Evolutionary conservation across 2,888 invertebrate species (phyloP).

Genomic region (Crepidodera aurea): DNA sequence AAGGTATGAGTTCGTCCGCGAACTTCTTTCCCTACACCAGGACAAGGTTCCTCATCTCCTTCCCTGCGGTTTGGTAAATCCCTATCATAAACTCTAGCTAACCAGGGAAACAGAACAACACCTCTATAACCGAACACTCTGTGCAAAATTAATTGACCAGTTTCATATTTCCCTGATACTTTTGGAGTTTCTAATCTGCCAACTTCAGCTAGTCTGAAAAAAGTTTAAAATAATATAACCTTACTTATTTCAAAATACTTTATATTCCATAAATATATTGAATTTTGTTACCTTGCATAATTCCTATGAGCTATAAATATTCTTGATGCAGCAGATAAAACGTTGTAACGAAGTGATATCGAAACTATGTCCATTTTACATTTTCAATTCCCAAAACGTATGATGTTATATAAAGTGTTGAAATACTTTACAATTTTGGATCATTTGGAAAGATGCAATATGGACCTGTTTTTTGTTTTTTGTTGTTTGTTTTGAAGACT

Average conservation of each 20-base stretch:
- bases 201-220: slow-evolving; percentile 88
- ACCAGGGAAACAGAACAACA: slow-evolving; percentile 96
- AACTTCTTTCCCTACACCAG: slow-evolving; percentile 80
- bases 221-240: too few relatives aligned
- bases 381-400: slow-evolving; percentile 45
- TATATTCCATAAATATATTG: neutral
- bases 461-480: slow-evolving; percentile 4
- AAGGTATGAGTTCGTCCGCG: slow-evolving; percentile 93
- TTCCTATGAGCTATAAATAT: slow-evolving; percentile 43
- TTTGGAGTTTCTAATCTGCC: slow-evolving; percentile 90
- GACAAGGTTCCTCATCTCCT: slow-evolving; percentile 54
- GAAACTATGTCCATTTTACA: slow-evolving; percentile 55
- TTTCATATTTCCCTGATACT: slow-evolving; percentile 89
- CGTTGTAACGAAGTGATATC: slow-evolving; percentile 43
- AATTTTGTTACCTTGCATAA: slow-evolving; percentile 48
- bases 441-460: slow-evolving; percentile 15
- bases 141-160: slow-evolving; percentile 95
- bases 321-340: slow-evolving; percentile 45
- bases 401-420: slow-evolving; percentile 19
- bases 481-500: slow-evolving; percentile 8
- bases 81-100: slow-evolving; percentile 93
- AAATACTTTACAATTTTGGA: neutral
- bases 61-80: slow-evolving; percentile 71
- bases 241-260: too few relatives aligned
- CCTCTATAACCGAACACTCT: slow-evolving; percentile 97